Conservation (phyloP, 2,888 invertebrate species). For the Drosophila limbata region DNA sequence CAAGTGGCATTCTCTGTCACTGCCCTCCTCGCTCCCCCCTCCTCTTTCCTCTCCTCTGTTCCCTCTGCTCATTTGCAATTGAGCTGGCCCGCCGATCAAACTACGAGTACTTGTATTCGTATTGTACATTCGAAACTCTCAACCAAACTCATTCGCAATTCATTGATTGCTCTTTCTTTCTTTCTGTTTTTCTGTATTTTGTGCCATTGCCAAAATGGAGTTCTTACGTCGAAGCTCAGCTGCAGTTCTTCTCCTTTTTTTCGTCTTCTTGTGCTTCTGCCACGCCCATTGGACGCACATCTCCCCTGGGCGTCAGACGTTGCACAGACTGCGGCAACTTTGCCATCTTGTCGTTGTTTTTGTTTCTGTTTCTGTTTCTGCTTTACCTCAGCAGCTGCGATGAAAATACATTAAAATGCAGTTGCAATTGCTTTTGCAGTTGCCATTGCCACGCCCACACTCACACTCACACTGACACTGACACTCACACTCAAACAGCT, state of each 20-base stretch:
- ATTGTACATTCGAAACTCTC: background rate
- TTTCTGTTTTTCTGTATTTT: constrained; percentile 1
- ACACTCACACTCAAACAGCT: background rate
- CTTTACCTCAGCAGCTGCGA: constrained; percentile 40
- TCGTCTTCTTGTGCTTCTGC: constrained; percentile 25
- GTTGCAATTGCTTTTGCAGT: constrained; percentile 58
- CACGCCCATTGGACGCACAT: constrained; percentile 24
- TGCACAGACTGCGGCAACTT: constrained; percentile 34
- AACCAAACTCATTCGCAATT: constrained; percentile 10
- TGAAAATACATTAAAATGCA: constrained; percentile 76
- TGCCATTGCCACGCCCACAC: constrained; percentile 24
- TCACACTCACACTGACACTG: constrained; percentile 4
- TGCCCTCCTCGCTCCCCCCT: background rate
- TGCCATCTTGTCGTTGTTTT: constrained; percentile 26
- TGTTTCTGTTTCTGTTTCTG: constrained; percentile 9
- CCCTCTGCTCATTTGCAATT: constrained; percentile 52
- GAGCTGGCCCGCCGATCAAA: constrained; percentile 22
- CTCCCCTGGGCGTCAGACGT: constrained; percentile 22
- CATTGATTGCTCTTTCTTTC: constrained; percentile 5
- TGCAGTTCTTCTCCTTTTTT: constrained; percentile 23
- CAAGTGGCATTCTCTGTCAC: constrained; percentile 16
- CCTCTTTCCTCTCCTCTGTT: background rate
- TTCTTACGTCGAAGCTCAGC: constrained; percentile 29
- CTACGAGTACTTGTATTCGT: background rate
- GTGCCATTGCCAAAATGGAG: constrained; percentile 54